Evolutionary conservation across 2,888 invertebrate species (phyloP), one percentile per base, ranked within the genome.

Genomic region (Drosophila bunnanda): DNA sequence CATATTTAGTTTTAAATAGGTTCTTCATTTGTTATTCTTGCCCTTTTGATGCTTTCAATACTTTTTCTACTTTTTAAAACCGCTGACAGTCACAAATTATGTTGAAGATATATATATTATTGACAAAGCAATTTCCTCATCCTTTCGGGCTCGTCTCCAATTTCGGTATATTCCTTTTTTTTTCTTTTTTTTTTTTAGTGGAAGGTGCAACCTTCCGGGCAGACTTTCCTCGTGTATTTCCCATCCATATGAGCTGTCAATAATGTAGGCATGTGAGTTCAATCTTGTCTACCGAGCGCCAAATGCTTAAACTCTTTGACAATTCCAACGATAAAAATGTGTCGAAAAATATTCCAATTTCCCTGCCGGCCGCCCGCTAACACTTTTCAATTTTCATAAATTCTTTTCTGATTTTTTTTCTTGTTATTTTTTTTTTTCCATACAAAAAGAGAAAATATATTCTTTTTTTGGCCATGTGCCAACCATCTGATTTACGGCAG

Each of bases 311-410:
- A 86, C 84, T 83, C 84, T 84, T 84, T 88, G 84, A 84, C 84
- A 83, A 86, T 84, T 83, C 83, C 76, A 64, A 65, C 88, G 81
- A 84, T 84, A 88, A 84, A 84, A 88, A 84, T 84, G 84, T 84
- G 84, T 88, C 84, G 75, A 71, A 86, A 88, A 86, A 88, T 86
- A 77, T 88, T 78, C 80, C 60, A 82, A 86, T 76, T 82, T 71
- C 58, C 50, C 41, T 30, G 50, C 50, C 34, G 50, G 15, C 15
- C 44, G 9, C 43, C 70, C 79, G 80, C 85, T 76, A 82, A 85
- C 69, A 80, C 55, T 88, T 88, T 84, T 84, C 83, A 84, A 84
- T 84, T 84, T 84, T 84, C 87, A 80, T 80, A 84, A 86, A 79
- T 71, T 66, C 64, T 32, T 72, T 68, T 62, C 28, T 22, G 25